Evolutionary conservation across 2,113 vertebrate genomes (phyloP), one percentile per base, ranked within the genome.

Genomic region (Microcebus lehilahytsara): DNA sequence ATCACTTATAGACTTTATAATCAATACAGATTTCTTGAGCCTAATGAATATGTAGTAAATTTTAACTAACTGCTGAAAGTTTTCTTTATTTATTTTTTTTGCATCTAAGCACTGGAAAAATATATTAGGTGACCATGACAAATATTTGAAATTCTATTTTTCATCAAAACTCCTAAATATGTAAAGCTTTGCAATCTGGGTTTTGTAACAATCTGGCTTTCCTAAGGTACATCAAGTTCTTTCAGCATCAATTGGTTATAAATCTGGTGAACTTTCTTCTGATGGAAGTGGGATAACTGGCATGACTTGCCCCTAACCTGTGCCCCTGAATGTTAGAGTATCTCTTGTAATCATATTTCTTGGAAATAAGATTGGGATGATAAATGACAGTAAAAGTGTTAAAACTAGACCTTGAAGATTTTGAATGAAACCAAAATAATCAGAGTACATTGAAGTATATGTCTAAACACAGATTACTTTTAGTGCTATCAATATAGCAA

Each of bases 1-100:
- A 11, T 67, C 96, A 84, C n/a, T 84, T 62, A 42, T 32, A 80
- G 14, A 69, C 40, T 89, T 91, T 64, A 46, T 37, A 96, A 96
- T 53, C 13, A 83, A 49, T 62, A 79, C 22, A 60, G 10, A 66
- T 92, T 96, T 75, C 22, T 81, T 78, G 9, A 79, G 49, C n/a
- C 9, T 64, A 46, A 69, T 20, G 9, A 23, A 9, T 17, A 67
- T 83, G 6, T 51, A 86, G 67, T 74, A 25, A 77, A 89, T 92
- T 93, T 60, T 23, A 96, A 89, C 8, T 27, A 93, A 62, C 20
- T 75, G 32, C 25, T 69, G 16, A 91, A 66, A 81, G 2, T 51
- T 78, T 89, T 51, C 16, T 74, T 40, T 42, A 5, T 42, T 71
- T n/a, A n/a, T 3, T 77, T 85, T 60, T 14, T 37, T 77, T 46